Percentiles rank a stretch among this genome's conserved stretches.
Evolutionary conservation across 2,113 vertebrate genomes (phyloP).

Genomic region (Archilochus colubris): DNA sequence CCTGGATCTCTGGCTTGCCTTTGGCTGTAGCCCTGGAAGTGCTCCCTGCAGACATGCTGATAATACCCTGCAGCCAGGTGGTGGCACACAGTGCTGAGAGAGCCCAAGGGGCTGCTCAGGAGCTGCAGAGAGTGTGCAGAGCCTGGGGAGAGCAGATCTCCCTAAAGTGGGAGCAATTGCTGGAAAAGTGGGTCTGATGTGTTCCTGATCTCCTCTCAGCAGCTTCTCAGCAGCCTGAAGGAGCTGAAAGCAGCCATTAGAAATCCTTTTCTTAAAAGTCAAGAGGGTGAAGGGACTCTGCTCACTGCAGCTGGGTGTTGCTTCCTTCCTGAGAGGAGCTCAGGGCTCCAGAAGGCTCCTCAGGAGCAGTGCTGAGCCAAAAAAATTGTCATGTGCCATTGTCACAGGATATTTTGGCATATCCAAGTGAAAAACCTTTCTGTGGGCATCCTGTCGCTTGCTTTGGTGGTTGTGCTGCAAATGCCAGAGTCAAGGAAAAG

Average conservation of each 20-base stretch:
- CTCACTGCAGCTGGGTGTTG: conserved; percentile 37
- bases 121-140: background rate
- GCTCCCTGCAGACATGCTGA: fast-evolving
- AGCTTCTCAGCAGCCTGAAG: conserved; percentile 9
- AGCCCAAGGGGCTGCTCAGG: background rate
- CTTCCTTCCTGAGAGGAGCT: background rate
- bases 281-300: conserved; percentile 52
- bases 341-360: background rate
- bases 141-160: background rate
- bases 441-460: too few relatives aligned
- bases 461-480: too few relatives aligned
- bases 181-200: conserved; percentile 47
- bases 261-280: background rate
- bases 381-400: background rate
- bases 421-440: fast-evolving
- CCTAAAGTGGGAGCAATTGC: background rate
- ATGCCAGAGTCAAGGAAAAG: too few relatives aligned
- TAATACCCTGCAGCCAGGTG: background rate
- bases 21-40: background rate
- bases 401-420: background rate
- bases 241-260: background rate
- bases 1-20: background rate
- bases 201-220: conserved; percentile 44
- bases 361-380: background rate
- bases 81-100: background rate